Conservation (phyloP, 37 sponge, comb jelly and placozoan species). For the Diacarnus erythraeanus region DNA sequence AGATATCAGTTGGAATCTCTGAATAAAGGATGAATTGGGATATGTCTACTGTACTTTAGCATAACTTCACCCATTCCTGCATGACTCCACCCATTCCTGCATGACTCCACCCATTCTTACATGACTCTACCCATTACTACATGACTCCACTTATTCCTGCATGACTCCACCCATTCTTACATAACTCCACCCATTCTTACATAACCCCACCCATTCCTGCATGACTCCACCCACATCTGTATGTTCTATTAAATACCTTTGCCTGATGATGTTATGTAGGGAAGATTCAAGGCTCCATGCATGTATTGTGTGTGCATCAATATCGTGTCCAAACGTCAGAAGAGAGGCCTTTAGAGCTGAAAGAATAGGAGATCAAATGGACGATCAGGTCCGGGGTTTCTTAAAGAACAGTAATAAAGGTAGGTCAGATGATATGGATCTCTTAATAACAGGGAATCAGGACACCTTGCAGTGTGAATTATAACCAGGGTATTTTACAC, state of each 20-base stretch:
- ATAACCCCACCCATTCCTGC: too few relatives aligned
- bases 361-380: slow-evolving; percentile 56
- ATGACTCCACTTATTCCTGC: not conserved
- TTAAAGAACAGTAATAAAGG: slow-evolving; percentile 73
- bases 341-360: slow-evolving; percentile 52
- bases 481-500: too few relatives aligned
- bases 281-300: slow-evolving; percentile 78
- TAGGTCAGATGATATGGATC: too few relatives aligned
- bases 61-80: too few relatives aligned
- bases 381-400: slow-evolving; percentile 58
- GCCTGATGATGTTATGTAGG: slow-evolving; percentile 12
- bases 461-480: too few relatives aligned
- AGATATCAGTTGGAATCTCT: not conserved
- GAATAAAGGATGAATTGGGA: not conserved
- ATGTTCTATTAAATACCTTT: too few relatives aligned
- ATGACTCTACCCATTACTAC: too few relatives aligned
- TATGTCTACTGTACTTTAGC: not conserved
- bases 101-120: too few relatives aligned
- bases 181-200: too few relatives aligned
- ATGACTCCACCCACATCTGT: not conserved
- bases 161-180: too few relatives aligned
- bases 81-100: too few relatives aligned
- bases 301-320: slow-evolving; percentile 83
- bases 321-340: slow-evolving; percentile 78
- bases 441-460: too few relatives aligned